phyloP scores from a whole-genome alignment of 2,888 invertebrate species.

The Dicranocentrus wangi region DNA sequence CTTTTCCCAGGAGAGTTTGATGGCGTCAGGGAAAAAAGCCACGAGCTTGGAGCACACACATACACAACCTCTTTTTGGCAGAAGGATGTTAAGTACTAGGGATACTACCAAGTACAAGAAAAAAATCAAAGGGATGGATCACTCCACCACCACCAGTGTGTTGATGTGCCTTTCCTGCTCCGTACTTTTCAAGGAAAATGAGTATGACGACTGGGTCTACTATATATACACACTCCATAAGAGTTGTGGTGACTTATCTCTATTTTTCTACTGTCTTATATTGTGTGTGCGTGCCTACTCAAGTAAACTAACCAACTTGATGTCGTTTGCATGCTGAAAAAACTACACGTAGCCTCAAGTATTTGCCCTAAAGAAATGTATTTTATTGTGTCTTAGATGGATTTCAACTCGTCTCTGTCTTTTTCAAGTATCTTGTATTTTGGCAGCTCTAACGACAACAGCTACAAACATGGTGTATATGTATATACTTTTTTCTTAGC shows the following conservation, averaged over 20 bases:
- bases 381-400: background rate
- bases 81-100: slow-evolving; percentile 50
- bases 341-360: too few relatives aligned
- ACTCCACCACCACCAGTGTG: slow-evolving; percentile 10
- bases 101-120: slow-evolving; percentile 8
- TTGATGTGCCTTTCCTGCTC: background rate
- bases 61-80: slow-evolving; percentile 19
- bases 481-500: background rate
- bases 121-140: slow-evolving; percentile 52
- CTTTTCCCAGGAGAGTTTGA: slow-evolving; percentile 57
- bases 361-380: background rate
- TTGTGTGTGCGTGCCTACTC: too few relatives aligned
- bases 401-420: slow-evolving; percentile 28
- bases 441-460: slow-evolving; percentile 33
- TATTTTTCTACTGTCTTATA: too few relatives aligned
- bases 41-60: slow-evolving; percentile 11
- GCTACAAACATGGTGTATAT: background rate
- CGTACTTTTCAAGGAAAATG: slow-evolving; percentile 14
- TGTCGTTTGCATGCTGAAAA: too few relatives aligned
- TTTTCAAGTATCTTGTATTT: slow-evolving; percentile 27
- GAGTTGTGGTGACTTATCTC: too few relatives aligned
- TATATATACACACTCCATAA: background rate
- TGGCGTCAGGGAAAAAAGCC: slow-evolving; percentile 46
- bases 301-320: too few relatives aligned
- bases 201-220: slow-evolving; percentile 24